Evolutionary conservation across 2,888 invertebrate genomes (phyloP), one percentile per base, ranked within the genome.

Genomic region (Aporophyla nigra): DNA sequence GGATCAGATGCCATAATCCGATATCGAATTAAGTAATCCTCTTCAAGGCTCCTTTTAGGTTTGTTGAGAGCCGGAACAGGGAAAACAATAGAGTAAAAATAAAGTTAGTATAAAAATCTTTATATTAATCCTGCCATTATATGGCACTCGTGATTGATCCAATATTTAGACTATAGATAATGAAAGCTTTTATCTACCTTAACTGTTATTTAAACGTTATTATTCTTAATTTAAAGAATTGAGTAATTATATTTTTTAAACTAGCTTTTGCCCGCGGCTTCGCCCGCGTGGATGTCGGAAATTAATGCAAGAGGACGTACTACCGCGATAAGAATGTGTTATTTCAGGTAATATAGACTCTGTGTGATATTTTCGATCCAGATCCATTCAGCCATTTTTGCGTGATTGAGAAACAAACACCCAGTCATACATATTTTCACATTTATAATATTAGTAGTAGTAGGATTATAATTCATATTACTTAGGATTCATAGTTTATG

Each of bases 21-120:
- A 82, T 85, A 74, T 77, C 51, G 62, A 58, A 72, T 53, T 81
- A 49, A 71, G 61, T 82, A 74, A 85, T 85, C 77, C 72, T 59
- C 59, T 67, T 68, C 71, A 62, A 73, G 49, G 43, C 62, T 63
- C 63, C 33, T 33, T 65, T 71, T 59, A 24, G 71, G 73, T 24
- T 62, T 21, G 5, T 10, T 62, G 49, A 24, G 51, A 70, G 63
- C 27, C 59, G 49, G 68, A 61, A 76, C 19, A 68, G 62, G 69
- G 67, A 83, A 86, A 86, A 77, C 56, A 76, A 70, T 54, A 77
- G 53, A 62, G 49, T 27, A 59, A 73, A 73, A 77, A 74, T 74
- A 80, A 74, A 56, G 46, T 69, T 27, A 19, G 40, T 56, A 24
- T 49, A 58, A 73, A 54, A 73, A 63, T 51, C 24, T 69, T 74